These are phyloP conservation scores for Brachypteracias leptosomus DNA, from an alignment of 2,113 vertebrate genomes.

Conservation along the genomic window DNA sequence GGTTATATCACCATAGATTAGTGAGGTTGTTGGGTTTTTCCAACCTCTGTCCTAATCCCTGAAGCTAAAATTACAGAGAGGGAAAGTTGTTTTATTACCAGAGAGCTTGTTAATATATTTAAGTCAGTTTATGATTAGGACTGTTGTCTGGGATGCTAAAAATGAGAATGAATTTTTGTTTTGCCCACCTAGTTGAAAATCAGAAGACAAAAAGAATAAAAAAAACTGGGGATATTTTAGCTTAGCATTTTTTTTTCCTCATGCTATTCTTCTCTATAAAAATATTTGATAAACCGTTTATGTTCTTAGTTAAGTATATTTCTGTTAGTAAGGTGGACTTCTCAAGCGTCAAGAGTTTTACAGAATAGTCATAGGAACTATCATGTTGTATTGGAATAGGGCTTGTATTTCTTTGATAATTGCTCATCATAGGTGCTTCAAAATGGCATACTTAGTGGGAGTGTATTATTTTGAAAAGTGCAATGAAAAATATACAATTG, in stretches of 20 bases:
- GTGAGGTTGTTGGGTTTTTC: not conserved
- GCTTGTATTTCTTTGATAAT: not conserved
- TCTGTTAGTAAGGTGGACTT: not conserved
- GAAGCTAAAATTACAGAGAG: not conserved
- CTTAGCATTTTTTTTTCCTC: not conserved
- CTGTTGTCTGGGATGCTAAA: not conserved
- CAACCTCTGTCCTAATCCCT: not conserved
- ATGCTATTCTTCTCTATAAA: rapidly evolving
- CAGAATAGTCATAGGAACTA: not conserved
- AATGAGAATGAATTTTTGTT: not conserved
- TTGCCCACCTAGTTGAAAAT: not conserved
- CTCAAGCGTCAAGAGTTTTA: not conserved
- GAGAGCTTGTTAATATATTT: not conserved
- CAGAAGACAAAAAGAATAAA: not conserved
- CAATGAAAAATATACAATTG: not conserved
- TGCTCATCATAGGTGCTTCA: not conserved
- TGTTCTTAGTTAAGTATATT: not conserved
- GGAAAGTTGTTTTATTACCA: not conserved
- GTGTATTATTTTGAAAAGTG: not conserved
- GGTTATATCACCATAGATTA: not conserved
- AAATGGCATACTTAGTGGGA: not conserved
- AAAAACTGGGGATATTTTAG: not conserved
- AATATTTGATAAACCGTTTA: not conserved
- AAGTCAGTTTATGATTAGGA: not conserved
- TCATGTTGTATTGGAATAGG: not conserved